A percentile compares a stretch with the other conserved stretches of the same genome.
These are phyloP conservation scores for Bombycilla garrulus DNA, from an alignment of 2,113 vertebrate species.

Conservation along the genomic window DNA sequence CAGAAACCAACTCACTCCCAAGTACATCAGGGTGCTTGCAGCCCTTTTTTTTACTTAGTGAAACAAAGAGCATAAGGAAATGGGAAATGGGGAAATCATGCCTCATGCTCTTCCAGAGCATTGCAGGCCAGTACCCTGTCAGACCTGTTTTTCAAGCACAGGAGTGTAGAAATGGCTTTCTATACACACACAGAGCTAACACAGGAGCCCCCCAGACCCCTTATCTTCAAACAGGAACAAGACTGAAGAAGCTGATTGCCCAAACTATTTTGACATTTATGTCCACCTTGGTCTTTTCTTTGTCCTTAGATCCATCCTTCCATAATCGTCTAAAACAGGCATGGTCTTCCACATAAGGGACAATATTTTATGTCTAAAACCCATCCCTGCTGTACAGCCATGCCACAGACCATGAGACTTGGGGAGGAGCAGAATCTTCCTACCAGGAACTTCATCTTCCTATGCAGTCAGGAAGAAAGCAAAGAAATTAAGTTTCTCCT, in stretches of 20 bases:
- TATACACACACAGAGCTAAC: background rate
- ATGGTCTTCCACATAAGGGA: background rate
- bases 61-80: background rate
- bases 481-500: background rate
- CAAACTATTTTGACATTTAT: background rate
- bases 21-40: background rate
- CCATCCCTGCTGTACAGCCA: background rate
- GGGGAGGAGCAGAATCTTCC: background rate
- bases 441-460: background rate
- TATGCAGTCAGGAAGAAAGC: background rate
- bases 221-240: background rate
- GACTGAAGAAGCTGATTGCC: background rate
- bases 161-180: background rate
- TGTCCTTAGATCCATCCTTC: background rate
- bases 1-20: background rate
- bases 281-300: background rate
- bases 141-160: background rate
- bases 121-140: background rate
- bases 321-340: constrained; percentile 27
- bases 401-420: background rate
- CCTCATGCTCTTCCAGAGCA: background rate
- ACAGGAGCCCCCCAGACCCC: background rate
- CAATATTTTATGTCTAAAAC: background rate
- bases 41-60: background rate
- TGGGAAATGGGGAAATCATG: background rate